Evolutionary conservation across 2,888 invertebrate genomes (phyloP), one percentile per base, ranked within the genome.

Genomic region (Microchrysa polita): DNA sequence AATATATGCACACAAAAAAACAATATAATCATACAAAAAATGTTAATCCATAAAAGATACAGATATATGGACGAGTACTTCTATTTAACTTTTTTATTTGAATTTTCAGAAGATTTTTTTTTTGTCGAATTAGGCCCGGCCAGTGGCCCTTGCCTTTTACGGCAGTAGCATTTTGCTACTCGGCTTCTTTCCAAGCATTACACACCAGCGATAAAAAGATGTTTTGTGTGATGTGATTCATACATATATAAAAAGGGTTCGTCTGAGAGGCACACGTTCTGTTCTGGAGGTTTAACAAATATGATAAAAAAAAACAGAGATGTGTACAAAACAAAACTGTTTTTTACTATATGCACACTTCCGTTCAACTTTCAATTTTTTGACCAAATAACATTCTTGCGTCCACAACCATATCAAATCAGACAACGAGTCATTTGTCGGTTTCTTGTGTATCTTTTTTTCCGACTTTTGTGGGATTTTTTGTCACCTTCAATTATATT

Each of bases 381-480:
- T 48, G 48, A 48, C 48, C 48, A 48, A n/a, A n/a, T n/a, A n/a
- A n/a, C 4, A 48, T 12, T 48, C 48, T n/a, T n/a, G n/a, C n/a
- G 48, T n/a, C 16, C 48, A n/a, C 48, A 12, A 48, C 48, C 27
- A 34, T 34, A 34, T 34, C 27, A 34, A 34, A 34, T 34, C 27
- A 34, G 7, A 2, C 48, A 48, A 48, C 48, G 2, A 48, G 27
- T 48, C 48, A n/a, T 48, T 5, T n/a, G 48, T n/a, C 48, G 48
- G 48, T n/a, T 48, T 48, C 16, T 23, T 48, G 48, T 65, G 48
- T 65, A 48, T 65, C 44, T 65, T 65, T 44, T 34, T 34, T 48
- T 48, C 44, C 44, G 65, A 20, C 9, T 65, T 65, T 65, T 10
- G n/a, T n/a, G n/a, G 48, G 14, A 65, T 65, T 65, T 65, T 65